phyloP scores from a whole-genome alignment of 2,888 invertebrate species.

The Tenthredo scrophulariae region DNA sequence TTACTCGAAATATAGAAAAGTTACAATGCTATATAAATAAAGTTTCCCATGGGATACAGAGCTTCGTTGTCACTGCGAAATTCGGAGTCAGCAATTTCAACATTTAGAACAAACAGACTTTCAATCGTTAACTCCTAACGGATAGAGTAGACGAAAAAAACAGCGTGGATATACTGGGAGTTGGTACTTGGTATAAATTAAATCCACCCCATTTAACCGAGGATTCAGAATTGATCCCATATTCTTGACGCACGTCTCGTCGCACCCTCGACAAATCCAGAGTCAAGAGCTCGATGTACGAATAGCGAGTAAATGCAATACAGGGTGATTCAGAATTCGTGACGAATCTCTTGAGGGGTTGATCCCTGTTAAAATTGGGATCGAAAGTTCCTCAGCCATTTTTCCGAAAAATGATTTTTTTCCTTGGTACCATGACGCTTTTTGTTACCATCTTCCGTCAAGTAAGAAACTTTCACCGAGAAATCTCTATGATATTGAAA shows the following conservation, averaged over 20 bases:
- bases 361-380: no score
- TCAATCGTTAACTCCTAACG: background rate
- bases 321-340: no score
- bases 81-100: background rate
- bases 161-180: background rate
- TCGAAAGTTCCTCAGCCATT: no score
- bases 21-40: no score
- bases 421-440: no score
- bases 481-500: no score
- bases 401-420: no score
- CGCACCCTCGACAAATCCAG: constrained; percentile 5
- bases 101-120: background rate
- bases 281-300: constrained; percentile 22
- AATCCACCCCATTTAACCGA: constrained; percentile 26
- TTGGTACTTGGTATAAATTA: background rate
- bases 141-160: background rate
- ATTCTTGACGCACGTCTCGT: constrained; percentile 19
- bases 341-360: no score
- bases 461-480: no score
- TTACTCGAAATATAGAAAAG: background rate
- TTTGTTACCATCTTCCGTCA: no score
- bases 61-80: background rate
- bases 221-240: constrained; percentile 24
- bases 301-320: constrained; percentile 16
- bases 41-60: no score